Percentiles rank a stretch among this genome's conserved stretches.
Evolutionary conservation across 2,888 invertebrate species (phyloP).

Genomic region (Timema cristinae): DNA sequence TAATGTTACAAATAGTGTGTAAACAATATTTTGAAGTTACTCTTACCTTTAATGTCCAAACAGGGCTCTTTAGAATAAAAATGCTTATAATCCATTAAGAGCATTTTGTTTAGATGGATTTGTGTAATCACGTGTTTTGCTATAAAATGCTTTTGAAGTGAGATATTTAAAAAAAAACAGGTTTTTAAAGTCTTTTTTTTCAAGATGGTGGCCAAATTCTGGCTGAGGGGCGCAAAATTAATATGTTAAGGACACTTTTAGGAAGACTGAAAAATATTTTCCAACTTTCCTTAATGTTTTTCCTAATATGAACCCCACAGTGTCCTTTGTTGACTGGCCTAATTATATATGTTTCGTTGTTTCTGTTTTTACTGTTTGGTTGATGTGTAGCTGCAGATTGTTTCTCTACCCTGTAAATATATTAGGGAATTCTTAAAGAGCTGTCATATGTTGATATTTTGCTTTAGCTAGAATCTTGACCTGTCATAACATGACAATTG

Average conservation of each 20-base stretch:
- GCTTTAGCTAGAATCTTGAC: too few relatives aligned
- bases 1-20: background rate
- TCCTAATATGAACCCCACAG: background rate
- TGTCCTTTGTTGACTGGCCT: background rate
- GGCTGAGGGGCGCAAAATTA: conserved; percentile 1
- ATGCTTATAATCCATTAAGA: background rate
- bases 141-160: background rate
- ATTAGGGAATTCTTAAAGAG: too few relatives aligned
- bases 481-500: too few relatives aligned
- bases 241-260: conserved; percentile 1
- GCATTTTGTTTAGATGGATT: background rate
- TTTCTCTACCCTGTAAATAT: too few relatives aligned
- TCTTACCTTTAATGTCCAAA: background rate
- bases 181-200: background rate
- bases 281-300: background rate
- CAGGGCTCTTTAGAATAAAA: background rate
- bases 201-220: background rate
- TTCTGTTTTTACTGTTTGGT: too few relatives aligned
- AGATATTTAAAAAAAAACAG: background rate
- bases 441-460: too few relatives aligned
- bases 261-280: background rate
- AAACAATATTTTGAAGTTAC: background rate
- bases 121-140: background rate
- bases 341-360: too few relatives aligned
- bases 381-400: too few relatives aligned